Evolutionary conservation across 2,888 invertebrate species (phyloP).

Genomic region (Plebejus anna): DNA sequence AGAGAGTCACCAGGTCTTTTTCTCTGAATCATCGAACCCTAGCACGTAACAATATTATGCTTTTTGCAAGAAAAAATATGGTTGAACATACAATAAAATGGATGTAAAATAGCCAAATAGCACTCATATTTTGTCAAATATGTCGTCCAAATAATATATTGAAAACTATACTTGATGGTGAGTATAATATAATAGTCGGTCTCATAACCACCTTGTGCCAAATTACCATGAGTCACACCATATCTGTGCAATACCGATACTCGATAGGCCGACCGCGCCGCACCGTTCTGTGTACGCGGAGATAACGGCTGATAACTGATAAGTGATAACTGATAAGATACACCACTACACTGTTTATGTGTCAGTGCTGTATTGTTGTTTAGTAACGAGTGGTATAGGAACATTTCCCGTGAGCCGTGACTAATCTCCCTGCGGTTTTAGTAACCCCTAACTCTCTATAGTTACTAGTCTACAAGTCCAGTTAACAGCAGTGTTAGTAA

Average conservation of each 20-base stretch:
- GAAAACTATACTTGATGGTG: too few species aligned
- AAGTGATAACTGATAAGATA: constrained; percentile 30
- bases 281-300: not conserved
- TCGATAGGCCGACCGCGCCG: not conserved
- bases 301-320: constrained; percentile 33
- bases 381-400: not conserved
- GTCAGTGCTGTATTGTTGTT: not conserved
- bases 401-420: not conserved
- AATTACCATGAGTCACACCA: not conserved
- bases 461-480: not conserved
- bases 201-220: not conserved
- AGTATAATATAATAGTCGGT: too few species aligned
- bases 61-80: too few species aligned
- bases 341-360: constrained; percentile 2
- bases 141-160: too few species aligned
- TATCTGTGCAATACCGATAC: not conserved
- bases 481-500: too few species aligned
- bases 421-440: not conserved
- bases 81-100: too few species aligned
- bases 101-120: too few species aligned
- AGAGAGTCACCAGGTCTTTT: too few species aligned
- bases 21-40: too few species aligned
- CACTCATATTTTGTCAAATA: too few species aligned
- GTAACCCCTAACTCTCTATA: not conserved
- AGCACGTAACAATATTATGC: too few species aligned